Percentiles rank a stretch among this genome's conserved stretches.
Conservation (phyloP, 2,113 vertebrate genomes). For the Colistium nudipinnis region DNA sequence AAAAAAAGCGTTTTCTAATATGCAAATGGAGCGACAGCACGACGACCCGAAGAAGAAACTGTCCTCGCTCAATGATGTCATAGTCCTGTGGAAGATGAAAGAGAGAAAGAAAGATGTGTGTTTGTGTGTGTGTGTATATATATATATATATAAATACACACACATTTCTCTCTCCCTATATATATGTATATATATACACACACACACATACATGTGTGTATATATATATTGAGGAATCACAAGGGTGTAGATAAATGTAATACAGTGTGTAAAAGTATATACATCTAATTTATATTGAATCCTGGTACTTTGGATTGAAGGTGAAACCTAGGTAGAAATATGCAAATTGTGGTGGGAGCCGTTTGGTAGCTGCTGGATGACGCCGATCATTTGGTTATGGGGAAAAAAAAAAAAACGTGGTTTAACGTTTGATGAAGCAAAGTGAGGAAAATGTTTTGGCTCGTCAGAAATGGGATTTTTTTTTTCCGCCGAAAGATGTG, state of each 20-base stretch:
- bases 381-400: too few species aligned
- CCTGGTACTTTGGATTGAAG: constrained; percentile 16
- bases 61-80: background rate
- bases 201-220: too few species aligned
- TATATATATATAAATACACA: too few species aligned
- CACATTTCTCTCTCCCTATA: too few species aligned
- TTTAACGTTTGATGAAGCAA: background rate
- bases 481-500: background rate
- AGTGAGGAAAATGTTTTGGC: background rate
- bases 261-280: constrained; percentile 30
- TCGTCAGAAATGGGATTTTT: background rate
- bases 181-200: too few species aligned
- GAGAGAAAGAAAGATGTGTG: background rate
- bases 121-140: too few species aligned
- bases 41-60: constrained; percentile 22
- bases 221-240: constrained; percentile 33
- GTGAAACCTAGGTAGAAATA: constrained; percentile 57
- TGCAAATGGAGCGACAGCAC: constrained; percentile 6
- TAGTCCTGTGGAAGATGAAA: constrained; percentile 5
- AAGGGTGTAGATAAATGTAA: constrained; percentile 36
- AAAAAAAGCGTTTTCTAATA: background rate
- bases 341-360: constrained; percentile 38
- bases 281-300: constrained; percentile 48
- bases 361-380: constrained; percentile 19
- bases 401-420: too few species aligned